phyloP scores from a whole-genome alignment of 2,888 invertebrate species.

The Cephus nigrinus region DNA sequence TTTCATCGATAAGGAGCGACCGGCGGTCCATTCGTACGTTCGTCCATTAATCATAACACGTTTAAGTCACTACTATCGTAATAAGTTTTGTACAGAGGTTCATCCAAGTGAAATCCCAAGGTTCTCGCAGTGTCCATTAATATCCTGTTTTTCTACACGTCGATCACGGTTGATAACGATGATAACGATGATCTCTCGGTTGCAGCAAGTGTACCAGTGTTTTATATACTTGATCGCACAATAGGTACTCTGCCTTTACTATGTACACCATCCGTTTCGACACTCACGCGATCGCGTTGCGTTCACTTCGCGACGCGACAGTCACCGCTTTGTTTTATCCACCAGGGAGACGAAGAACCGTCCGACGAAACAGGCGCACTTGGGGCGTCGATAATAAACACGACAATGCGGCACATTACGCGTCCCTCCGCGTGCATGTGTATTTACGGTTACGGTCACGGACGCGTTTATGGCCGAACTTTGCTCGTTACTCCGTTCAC shows the following conservation, averaged over 20 bases:
- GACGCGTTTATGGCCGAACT: not conserved
- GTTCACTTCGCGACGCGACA: not conserved
- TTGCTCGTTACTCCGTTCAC: conserved; percentile 17
- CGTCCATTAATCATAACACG: conserved; percentile 32
- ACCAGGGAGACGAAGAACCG: not conserved
- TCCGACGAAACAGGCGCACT: not conserved
- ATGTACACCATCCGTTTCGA: not conserved
- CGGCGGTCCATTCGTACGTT: conserved; percentile 23
- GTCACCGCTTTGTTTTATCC: not conserved
- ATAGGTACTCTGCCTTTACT: not conserved
- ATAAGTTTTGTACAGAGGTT: not conserved
- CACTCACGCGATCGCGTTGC: not conserved
- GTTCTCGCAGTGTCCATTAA: not conserved
- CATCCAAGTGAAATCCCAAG: not conserved
- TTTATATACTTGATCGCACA: not conserved
- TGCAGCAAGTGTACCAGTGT: not conserved
- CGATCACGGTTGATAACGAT: not conserved
- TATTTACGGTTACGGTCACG: not conserved
- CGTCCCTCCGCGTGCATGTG: not conserved
- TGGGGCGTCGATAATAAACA: not conserved
- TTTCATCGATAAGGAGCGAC: not conserved
- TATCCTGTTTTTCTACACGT: not conserved
- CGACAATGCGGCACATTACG: not conserved
- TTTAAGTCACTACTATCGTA: not conserved
- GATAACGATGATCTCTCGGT: not conserved